Base-by-base conservation (phyloP, 2,888 invertebrate species). In the Agrotis clavis region DNA sequence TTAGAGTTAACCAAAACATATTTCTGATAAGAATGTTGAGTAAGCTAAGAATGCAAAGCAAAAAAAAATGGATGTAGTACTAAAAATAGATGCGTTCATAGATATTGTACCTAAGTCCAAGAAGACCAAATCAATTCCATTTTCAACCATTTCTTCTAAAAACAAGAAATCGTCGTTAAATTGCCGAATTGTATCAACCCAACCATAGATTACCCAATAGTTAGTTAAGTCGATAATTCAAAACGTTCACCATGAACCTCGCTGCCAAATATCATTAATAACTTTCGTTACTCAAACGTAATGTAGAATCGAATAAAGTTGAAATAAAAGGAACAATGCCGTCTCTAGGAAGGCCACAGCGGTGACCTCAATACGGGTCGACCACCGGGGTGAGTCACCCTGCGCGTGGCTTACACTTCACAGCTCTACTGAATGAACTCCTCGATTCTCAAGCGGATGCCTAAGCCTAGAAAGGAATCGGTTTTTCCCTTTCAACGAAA, bases 341-440 rank as follows among this genome's bases (percentile, higher is more conserved):
- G 72, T 57, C 75, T 81, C 75, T 81, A 76, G 82, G 86, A 86
- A 86, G 87, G 87, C 86, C 85, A 82, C 77, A 77, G 79, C 65
- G 70, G 69, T 85, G 87, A 86, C 86, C 87, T 82, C 81, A 77
- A 81, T 86, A 57, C 67, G 78, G 86, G 86, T 86, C 86, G 82
- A 54, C 75, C 71, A 75, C 74, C 82, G 82, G 78, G 86, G 79
- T 86, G 87, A 86, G 57, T 86, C 86, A 86, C 86, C 86, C 86
- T 80, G 80, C 74, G 84, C 76, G 63, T 63, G 48, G 56, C 71
- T 66, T 67, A 73, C 74, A 67, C 77, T 77, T 71, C 63, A 77
- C 41, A 41, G 54, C 41, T 69, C 68, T 75, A 70, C 60, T 79
- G 74, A 84, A 86, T 86, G 85, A 74, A 80, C 65, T 82, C 59